Evolutionary conservation across 2,797 vertebrate genomes (phyloP), one percentile per base, ranked within the genome.

Genomic region (Urosaurus nigricauda): DNA sequence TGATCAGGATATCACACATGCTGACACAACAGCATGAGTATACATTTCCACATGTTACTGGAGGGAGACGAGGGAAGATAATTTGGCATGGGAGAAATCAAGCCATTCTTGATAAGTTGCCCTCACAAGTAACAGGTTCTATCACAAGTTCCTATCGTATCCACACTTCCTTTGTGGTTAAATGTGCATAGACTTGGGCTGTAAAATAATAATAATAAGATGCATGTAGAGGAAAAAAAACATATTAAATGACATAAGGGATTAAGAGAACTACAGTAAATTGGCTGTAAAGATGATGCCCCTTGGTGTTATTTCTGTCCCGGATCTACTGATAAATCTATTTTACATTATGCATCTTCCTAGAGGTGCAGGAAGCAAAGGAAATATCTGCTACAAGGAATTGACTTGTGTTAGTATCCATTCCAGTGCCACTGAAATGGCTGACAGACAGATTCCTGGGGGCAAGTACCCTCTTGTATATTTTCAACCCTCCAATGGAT

Each of bases 261-360:
- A 79, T 63, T 74, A 74, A 89, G 26, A 73, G 70, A 73, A 47
- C 51, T 83, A 80, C 19, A 37, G 56, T 74, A 73, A 85, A 74
- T 51, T 40, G 32, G 75, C 21, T 65, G 53, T 37, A 53, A 89
- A 73, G 53, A 26, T 73, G 11, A 81, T 89, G 24, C 35, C 26
- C 47, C 24, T 14, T 60, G 32, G 79, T 77, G 37, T 82, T 81
- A 71, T 74, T 81, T 40, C 84, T 26, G 12, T 35, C 65, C 11
- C 43, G 78, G 13, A 47, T 19, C 80, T 83, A 60, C 85, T 86
- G 43, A 0, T 0, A 79, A 37, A 5, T 0, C 5, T 37, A 40
- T 8, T 40, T 79, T 16, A 71, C 16, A 5, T n/a, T 4, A 65
- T 53, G 0, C 0, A 6, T 53, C 63, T 75, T 90, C 58, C 2